Evolutionary conservation across 64 coral and sea anemone species (phyloP).

Genomic region (Catalaphyllia jardinei): DNA sequence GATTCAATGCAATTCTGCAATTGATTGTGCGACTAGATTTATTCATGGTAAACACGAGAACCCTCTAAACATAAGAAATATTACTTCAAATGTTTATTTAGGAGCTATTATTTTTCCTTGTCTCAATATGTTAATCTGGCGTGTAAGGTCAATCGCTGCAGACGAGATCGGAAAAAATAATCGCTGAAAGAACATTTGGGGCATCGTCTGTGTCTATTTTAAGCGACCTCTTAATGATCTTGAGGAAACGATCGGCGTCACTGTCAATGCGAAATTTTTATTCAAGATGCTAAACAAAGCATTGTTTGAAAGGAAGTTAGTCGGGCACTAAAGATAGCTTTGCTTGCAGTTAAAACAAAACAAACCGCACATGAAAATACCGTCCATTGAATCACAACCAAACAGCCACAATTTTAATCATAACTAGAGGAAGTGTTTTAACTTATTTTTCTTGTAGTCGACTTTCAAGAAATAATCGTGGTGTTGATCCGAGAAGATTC

Average conservation of each 20-base stretch:
- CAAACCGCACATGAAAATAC: conserved; percentile 11
- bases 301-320: conserved; percentile 57
- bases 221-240: conserved; percentile 23
- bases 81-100: conserved; percentile 47
- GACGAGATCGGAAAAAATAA: background rate
- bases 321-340: conserved; percentile 41
- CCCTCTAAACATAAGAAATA: conserved; percentile 27
- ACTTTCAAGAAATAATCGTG: conserved; percentile 15
- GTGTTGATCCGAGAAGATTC: conserved; percentile 40
- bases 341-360: conserved; percentile 36
- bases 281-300: conserved; percentile 52
- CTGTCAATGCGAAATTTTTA: conserved; percentile 17
- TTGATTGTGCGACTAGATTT: background rate
- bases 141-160: background rate
- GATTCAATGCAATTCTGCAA: conserved; percentile 24
- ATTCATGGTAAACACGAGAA: conserved; percentile 16
- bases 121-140: conserved; percentile 20
- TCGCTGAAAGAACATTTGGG: background rate
- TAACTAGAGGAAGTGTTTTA: background rate
- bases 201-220: conserved; percentile 8
- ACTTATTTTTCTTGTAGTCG: background rate
- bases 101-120: conserved; percentile 46
- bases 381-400: background rate
- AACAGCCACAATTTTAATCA: background rate
- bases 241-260: background rate